These are phyloP conservation scores for Copidosoma floridanum DNA, from an alignment of 1,140 invertebrate species.

Conservation along the genomic window DNA sequence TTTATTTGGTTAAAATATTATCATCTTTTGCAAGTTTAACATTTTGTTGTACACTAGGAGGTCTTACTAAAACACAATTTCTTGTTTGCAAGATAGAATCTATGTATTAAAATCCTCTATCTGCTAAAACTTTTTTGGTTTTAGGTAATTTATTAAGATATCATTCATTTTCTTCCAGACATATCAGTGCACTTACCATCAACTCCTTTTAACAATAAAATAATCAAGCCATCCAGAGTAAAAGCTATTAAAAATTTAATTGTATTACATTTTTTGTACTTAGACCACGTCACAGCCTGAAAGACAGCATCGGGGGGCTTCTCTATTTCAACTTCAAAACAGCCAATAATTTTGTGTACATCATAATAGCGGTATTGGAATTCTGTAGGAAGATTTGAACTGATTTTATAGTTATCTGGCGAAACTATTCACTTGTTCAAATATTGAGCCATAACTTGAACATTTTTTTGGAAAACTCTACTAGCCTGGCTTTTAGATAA, in stretches of 20 bases:
- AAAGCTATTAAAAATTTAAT: conserved; percentile 53
- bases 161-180: conserved; percentile 41
- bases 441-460: conserved; percentile 15
- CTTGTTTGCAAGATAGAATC: conserved; percentile 32
- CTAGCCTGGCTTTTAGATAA: conserved; percentile 18
- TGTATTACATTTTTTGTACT: conserved; percentile 52
- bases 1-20: conserved; percentile 46
- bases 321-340: conserved; percentile 46
- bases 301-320: conserved; percentile 43
- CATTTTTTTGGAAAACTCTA: conserved; percentile 17
- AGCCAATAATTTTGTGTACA: conserved; percentile 41
- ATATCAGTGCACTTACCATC: conserved; percentile 47
- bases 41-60: conserved; percentile 40
- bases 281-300: conserved; percentile 50
- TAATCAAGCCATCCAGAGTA: conserved; percentile 50
- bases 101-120: conserved; percentile 44
- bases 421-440: conserved; percentile 2
- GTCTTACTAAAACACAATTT: conserved; percentile 40
- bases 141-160: conserved; percentile 37
- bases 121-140: conserved; percentile 38
- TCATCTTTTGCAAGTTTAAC: conserved; percentile 36
- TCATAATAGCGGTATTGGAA: conserved; percentile 37
- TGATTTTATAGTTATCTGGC: conserved; percentile 12
- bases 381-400: conserved; percentile 5
- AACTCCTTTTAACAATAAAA: conserved; percentile 48